phyloP scores from a whole-genome alignment of 92 coral and sea anemone species.

The Porites lobata region DNA sequence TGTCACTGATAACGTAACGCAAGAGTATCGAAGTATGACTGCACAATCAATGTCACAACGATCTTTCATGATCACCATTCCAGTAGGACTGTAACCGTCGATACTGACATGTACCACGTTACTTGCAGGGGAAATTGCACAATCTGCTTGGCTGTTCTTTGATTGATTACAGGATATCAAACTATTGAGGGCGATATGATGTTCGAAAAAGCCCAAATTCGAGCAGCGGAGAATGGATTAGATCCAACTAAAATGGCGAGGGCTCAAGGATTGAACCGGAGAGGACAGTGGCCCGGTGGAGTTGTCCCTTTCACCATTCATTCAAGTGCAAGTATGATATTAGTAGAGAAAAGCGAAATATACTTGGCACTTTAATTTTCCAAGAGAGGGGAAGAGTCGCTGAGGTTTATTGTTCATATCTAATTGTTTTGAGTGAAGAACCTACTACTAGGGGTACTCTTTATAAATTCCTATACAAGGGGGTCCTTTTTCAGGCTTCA shows the following conservation, averaged over 20 bases:
- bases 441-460: no score
- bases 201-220: constrained; percentile 61
- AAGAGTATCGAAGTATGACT: no score
- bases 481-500: no score
- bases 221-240: constrained; percentile 68
- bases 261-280: constrained; percentile 61
- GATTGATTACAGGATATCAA: constrained; percentile 47
- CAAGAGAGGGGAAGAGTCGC: no score
- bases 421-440: no score
- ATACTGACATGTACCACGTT: no score
- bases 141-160: background rate
- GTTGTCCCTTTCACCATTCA: constrained; percentile 76
- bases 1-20: no score
- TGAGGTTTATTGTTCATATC: no score
- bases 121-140: background rate
- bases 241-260: constrained; percentile 56
- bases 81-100: no score
- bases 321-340: constrained; percentile 19
- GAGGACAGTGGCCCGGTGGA: constrained; percentile 81
- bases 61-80: no score
- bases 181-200: constrained; percentile 81
- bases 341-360: background rate
- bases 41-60: no score
- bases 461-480: no score
- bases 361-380: background rate